Evolutionary conservation across 2,888 invertebrate genomes (phyloP).

Genomic region (Diplazon laetatorius): DNA sequence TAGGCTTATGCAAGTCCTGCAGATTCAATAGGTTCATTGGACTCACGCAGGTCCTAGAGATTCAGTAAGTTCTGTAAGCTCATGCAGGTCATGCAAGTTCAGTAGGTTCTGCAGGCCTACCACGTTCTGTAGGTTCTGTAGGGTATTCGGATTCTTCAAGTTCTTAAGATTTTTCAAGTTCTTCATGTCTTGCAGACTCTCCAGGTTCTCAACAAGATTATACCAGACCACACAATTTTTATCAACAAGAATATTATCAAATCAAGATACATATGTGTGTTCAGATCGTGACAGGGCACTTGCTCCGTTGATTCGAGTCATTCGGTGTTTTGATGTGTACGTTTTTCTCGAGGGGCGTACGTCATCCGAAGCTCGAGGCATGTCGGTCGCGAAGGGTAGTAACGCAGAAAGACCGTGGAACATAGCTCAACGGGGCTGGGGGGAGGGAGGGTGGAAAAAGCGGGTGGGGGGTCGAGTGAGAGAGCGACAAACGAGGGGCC

Average conservation of each 20-base stretch:
- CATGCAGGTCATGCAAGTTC: too few species aligned
- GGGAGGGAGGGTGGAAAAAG: constrained; percentile 14
- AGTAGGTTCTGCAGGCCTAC: too few species aligned
- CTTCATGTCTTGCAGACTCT: too few species aligned
- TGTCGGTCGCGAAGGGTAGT: constrained; percentile 14
- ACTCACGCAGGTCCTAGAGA: too few species aligned
- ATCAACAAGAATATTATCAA: not conserved
- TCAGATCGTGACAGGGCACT: constrained; percentile 16
- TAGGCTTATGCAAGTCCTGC: too few species aligned
- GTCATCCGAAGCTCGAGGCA: constrained; percentile 14
- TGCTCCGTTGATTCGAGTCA: constrained; percentile 26
- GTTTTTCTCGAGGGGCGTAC: constrained; percentile 22
- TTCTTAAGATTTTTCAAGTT: too few species aligned
- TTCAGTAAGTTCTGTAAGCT: too few species aligned
- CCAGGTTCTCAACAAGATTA: too few species aligned
- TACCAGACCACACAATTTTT: too few species aligned
- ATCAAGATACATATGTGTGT: not conserved
- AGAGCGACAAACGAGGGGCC: constrained; percentile 27
- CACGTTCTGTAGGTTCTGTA: too few species aligned
- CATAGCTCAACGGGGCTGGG: not conserved
- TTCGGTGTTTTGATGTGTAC: constrained; percentile 24
- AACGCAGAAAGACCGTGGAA: constrained; percentile 16
- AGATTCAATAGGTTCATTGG: too few species aligned
- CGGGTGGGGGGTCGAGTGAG: constrained; percentile 24
- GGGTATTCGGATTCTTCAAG: too few species aligned